Base-by-base conservation (phyloP, 2,888 invertebrate genomes). In the Philhelius pedissequus region DNA sequence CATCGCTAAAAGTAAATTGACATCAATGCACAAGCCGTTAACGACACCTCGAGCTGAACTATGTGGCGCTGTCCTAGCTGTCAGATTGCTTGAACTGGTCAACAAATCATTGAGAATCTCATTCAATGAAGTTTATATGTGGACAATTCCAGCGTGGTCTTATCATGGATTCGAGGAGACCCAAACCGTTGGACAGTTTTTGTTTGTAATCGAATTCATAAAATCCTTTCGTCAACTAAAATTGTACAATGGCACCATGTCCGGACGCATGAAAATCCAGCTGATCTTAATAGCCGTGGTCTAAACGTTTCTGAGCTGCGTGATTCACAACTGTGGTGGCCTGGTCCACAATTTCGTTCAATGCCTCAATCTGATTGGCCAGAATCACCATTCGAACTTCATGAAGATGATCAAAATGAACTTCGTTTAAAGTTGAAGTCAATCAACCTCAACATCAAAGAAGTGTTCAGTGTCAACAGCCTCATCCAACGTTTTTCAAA, bases 301-400 rank as follows among this genome's bases (percentile, higher is more conserved):
- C n/a, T 15, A 71, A 45, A 7, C 1, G 30, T 43, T 27, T 25
- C 32, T 60, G n/a, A 58, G 18, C 27, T 58, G 48, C 45, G 58
- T 45, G 45, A 71, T 60, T 56, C 60, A 71, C 20, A 9, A 52
- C 8, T 54, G 15, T 25, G 56, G 15, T 40, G 40, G 15, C 40
- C n/a, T 40, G 70, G 70, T 13, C 73, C 60, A 48, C 73, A 73
- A 68, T 45, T n/a, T 45, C 68, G 11, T 40, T 15, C 8, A 40
- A 7, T 40, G 8, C 15, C 40, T 15, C 40, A 40, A 40, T 15
- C 40, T n/a, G 15, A 40, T 7, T 40, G 40, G 40, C 40, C 15
- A 40, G 40, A 15, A 7, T 40, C 40, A 40, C 40, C 15, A n/a
- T 40, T 15, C 40, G 15, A 40, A 40, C 15, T 15, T 40, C 40